phyloP scores from a whole-genome alignment of 2,888 invertebrate species.

The Anthoptus insignis region DNA sequence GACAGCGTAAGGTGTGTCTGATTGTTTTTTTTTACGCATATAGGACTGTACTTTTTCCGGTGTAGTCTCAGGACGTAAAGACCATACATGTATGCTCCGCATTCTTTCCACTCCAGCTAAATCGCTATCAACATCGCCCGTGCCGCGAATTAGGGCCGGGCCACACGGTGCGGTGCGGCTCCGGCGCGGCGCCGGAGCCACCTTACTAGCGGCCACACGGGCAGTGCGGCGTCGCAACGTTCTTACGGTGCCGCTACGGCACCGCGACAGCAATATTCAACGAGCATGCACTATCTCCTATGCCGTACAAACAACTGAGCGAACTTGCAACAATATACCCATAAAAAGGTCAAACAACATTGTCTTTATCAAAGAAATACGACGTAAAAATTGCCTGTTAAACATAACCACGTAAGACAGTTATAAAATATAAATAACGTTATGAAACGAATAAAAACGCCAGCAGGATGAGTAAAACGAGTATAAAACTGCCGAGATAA shows the following conservation, averaged over 20 bases:
- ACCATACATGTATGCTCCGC: slow-evolving; percentile 11
- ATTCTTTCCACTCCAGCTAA: slow-evolving; percentile 5
- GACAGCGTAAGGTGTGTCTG: not conserved
- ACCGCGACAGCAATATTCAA: no score
- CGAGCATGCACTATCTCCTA: no score
- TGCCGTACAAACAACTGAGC: no score
- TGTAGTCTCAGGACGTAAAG: slow-evolving; percentile 7
- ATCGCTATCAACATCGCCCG: not conserved
- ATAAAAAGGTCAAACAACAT: no score
- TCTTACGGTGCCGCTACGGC: no score
- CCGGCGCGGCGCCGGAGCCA: no score
- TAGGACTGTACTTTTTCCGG: slow-evolving; percentile 7
- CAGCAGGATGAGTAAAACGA: slow-evolving; percentile 17
- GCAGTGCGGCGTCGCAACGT: no score
- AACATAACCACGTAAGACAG: not conserved
- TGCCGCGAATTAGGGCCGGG: slow-evolving; percentile 10
- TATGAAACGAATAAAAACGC: slow-evolving; percentile 19
- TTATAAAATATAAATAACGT: slow-evolving; percentile 23
- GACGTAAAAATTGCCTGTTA: not conserved
- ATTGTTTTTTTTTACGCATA: slow-evolving; percentile 8
- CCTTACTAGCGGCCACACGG: no score
- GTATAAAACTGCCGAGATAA: slow-evolving; percentile 25
- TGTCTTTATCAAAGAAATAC: not conserved
- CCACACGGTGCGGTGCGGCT: no score
- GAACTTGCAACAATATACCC: no score